Evolutionary conservation across 2,113 vertebrate genomes (phyloP).

Genomic region (Paramormyrops kingsleyae): DNA sequence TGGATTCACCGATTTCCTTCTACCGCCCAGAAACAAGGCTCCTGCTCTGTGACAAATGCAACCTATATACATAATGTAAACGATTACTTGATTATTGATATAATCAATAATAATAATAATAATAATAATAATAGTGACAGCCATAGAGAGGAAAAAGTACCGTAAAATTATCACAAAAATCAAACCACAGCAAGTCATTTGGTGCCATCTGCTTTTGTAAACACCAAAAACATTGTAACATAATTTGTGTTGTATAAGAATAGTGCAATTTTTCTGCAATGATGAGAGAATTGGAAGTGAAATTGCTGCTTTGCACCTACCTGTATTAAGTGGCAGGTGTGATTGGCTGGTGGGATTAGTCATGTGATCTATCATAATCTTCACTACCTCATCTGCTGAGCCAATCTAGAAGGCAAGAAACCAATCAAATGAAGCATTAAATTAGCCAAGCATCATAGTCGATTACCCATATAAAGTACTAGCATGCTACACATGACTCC

Average conservation of each 20-base stretch:
- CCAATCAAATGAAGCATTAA: background rate
- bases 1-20: too few species aligned
- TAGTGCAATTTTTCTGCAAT: background rate
- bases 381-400: slow-evolving; percentile 68
- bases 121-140: too few species aligned
- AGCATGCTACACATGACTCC: background rate
- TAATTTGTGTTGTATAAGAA: background rate
- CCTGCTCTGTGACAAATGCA: too few species aligned
- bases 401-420: slow-evolving; percentile 57
- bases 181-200: background rate
- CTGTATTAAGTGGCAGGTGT: slow-evolving; percentile 61
- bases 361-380: slow-evolving; percentile 82
- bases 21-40: too few species aligned
- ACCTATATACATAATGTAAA: too few species aligned
- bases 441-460: background rate
- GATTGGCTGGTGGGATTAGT: slow-evolving; percentile 68
- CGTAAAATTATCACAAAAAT: background rate
- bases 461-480: background rate
- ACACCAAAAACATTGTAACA: background rate
- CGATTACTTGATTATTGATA: too few species aligned
- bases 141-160: background rate
- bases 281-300: background rate
- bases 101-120: too few species aligned
- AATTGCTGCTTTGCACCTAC: slow-evolving; percentile 45
- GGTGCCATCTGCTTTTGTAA: background rate